These are phyloP conservation scores for Phalacrocorax brasilianus DNA, from an alignment of 2,113 vertebrate species.

Conservation along the genomic window DNA sequence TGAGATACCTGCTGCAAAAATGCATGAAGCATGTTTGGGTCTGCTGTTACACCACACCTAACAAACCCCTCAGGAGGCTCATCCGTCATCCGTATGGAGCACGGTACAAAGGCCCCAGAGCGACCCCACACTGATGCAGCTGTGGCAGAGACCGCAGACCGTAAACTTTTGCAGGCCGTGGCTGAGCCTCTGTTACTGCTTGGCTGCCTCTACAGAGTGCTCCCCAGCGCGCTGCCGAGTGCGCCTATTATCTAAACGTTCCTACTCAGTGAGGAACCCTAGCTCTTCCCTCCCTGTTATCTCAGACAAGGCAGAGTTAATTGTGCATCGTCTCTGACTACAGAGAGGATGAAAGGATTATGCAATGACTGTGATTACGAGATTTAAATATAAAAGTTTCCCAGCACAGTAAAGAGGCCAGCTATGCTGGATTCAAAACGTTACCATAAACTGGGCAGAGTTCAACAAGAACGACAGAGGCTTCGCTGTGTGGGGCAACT, in stretches of 20 bases:
- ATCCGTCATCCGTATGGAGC: neutral
- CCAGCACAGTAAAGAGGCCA: neutral
- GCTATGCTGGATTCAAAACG: neutral
- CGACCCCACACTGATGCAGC: rapidly evolving
- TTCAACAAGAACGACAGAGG: neutral
- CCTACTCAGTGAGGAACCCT: neutral
- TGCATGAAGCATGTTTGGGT: neutral
- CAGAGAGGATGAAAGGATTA: neutral
- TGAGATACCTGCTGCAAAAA: neutral
- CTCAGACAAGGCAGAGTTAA: neutral
- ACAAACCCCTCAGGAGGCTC: neutral
- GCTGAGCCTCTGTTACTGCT: neutral
- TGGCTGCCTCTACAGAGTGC: neutral
- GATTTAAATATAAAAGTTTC: neutral
- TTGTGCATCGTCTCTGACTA: neutral
- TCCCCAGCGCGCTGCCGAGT: rapidly evolving
- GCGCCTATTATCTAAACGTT: rapidly evolving
- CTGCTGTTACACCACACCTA: neutral
- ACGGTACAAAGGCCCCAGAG: neutral
- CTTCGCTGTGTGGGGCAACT: neutral
- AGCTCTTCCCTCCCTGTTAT: neutral
- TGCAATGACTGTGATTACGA: neutral
- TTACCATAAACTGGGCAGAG: neutral
- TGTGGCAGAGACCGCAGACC: neutral
- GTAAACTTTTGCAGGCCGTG: rapidly evolving